Percentiles rank a stretch among this genome's conserved stretches.
phyloP scores from a whole-genome alignment of 2,113 vertebrate species.

The Hippolais icterina region DNA sequence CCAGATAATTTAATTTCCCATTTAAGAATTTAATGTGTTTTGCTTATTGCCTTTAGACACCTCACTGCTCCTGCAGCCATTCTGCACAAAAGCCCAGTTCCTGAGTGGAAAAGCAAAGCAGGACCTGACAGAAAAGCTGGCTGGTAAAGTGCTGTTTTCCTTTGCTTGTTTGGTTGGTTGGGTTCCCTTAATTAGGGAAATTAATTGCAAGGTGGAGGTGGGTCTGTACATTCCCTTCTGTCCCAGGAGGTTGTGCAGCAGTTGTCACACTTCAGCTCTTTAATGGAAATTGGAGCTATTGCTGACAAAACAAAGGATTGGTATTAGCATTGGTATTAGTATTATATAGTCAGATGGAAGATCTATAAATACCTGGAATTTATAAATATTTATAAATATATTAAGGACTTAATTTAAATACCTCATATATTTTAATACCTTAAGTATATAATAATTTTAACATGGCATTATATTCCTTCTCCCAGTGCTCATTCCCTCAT shows the following conservation, averaged over 20 bases:
- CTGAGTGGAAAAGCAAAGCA: constrained; percentile 92
- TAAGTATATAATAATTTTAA: background rate
- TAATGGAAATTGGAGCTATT: background rate
- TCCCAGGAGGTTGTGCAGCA: background rate
- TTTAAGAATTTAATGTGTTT: background rate
- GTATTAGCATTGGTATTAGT: background rate
- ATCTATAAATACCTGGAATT: background rate
- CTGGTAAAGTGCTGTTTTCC: constrained; percentile 76
- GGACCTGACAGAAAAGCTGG: constrained; percentile 89
- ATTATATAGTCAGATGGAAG: background rate
- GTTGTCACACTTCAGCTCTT: background rate
- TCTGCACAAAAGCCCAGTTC: constrained; percentile 94
- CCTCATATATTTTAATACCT: background rate
- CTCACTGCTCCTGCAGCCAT: constrained; percentile 87
- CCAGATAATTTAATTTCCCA: background rate
- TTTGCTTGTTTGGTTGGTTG: background rate
- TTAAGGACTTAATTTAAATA: background rate
- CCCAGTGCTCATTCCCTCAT: background rate
- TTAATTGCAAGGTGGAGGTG: background rate
- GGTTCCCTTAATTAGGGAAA: background rate
- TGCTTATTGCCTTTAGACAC: constrained; percentile 79
- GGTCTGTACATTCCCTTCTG: background rate
- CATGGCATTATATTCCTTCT: background rate
- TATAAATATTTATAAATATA: background rate
- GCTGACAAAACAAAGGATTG: background rate